Evolutionary conservation across 2,113 vertebrate species (phyloP).

Genomic region (Leucopternis melanops): DNA sequence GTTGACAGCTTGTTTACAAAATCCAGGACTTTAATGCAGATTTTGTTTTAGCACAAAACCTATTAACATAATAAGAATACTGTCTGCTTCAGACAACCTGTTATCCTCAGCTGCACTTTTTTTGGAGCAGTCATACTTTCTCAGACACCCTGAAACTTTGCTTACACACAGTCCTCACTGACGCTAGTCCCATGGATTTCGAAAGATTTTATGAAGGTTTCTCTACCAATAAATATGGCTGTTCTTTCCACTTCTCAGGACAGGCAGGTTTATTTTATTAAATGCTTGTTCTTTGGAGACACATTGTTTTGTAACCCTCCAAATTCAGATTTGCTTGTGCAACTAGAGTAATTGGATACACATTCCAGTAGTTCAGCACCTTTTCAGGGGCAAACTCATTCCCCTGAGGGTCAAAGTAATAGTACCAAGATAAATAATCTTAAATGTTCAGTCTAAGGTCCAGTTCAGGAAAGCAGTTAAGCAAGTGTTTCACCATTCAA

Average conservation of each 20-base stretch:
- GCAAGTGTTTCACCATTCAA: not conserved
- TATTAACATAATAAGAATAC: not conserved
- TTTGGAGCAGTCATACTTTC: not conserved
- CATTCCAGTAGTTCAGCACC: not conserved
- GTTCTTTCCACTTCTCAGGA: not conserved
- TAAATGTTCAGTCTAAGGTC: not conserved
- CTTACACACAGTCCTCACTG: not conserved
- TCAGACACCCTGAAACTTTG: not conserved
- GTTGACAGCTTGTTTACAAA: constrained; percentile 50
- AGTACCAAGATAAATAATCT: not conserved
- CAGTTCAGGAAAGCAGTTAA: not conserved
- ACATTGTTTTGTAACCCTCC: not conserved
- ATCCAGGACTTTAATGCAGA: not conserved
- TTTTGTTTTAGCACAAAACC: not conserved
- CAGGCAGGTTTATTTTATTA: not conserved
- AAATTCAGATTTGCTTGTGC: not conserved
- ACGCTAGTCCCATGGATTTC: not conserved
- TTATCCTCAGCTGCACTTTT: not conserved
- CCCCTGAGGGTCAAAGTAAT: not conserved
- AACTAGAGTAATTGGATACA: not conserved
- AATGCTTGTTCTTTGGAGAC: not conserved
- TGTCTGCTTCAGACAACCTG: not conserved
- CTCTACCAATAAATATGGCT: not conserved
- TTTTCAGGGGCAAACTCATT: not conserved
- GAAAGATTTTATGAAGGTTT: not conserved